Conservation (phyloP, 1,140 invertebrate species). For the Ganaspis sp. region DNA sequence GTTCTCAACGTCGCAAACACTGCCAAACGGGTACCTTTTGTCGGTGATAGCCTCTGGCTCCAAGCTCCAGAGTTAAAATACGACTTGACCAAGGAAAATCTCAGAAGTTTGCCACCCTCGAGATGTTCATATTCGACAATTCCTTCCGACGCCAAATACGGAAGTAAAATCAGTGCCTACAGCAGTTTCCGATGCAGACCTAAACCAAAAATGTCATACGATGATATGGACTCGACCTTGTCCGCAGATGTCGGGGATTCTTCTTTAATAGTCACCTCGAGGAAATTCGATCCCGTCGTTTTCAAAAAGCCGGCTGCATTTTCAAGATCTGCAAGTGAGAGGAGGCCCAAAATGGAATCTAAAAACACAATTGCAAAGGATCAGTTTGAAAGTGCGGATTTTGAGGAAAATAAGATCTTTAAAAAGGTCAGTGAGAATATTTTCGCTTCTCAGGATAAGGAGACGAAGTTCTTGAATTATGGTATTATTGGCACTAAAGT, state of each 20-base stretch:
- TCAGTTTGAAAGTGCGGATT: slow-evolving; percentile 31
- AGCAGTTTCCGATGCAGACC: slow-evolving; percentile 52
- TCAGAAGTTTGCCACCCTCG: slow-evolving; percentile 59
- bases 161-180: slow-evolving; percentile 46
- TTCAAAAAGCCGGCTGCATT: slow-evolving; percentile 68
- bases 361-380: slow-evolving; percentile 13
- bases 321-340: slow-evolving; percentile 63
- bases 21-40: slow-evolving; percentile 18
- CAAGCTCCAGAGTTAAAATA: neutral
- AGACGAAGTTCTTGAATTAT: slow-evolving; percentile 69
- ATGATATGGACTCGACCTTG: slow-evolving; percentile 70
- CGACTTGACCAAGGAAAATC: slow-evolving; percentile 41
- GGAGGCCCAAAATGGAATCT: slow-evolving; percentile 46
- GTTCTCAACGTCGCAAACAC: slow-evolving; percentile 37
- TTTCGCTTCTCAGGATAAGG: slow-evolving; percentile 60
- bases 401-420: slow-evolving; percentile 61
- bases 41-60: neutral
- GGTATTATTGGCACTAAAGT: slow-evolving; percentile 64
- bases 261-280: slow-evolving; percentile 65
- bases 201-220: slow-evolving; percentile 59
- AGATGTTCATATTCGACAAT: slow-evolving; percentile 48
- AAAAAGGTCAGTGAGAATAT: slow-evolving; percentile 69
- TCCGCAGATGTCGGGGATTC: slow-evolving; percentile 70
- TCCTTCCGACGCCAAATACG: neutral
- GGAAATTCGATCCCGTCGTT: slow-evolving; percentile 65